A percentile compares a stretch with the other conserved stretches of the same genome.
Conservation (phyloP, 1,140 invertebrate genomes). For the Mactra quadrangularis region DNA sequence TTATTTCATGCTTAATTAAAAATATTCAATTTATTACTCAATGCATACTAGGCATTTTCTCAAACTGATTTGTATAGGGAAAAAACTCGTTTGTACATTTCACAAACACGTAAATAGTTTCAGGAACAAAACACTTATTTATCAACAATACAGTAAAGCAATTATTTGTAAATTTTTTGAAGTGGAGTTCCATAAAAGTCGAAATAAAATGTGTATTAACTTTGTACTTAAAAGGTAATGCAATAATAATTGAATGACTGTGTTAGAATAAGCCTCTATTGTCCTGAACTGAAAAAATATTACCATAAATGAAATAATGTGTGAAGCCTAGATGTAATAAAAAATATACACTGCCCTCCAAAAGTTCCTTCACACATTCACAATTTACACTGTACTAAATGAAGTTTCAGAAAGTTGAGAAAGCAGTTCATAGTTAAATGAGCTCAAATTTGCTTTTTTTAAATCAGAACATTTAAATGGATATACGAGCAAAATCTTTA, state of each 20-base stretch:
- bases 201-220: constrained; percentile 51
- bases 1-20: too few species aligned
- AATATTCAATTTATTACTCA: too few species aligned
- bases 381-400: too few species aligned
- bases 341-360: too few species aligned
- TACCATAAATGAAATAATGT: constrained; percentile 60
- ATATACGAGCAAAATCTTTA: too few species aligned
- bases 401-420: too few species aligned
- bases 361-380: too few species aligned
- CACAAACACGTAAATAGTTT: constrained; percentile 11
- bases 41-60: too few species aligned
- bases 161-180: constrained; percentile 47
- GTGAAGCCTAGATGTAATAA: constrained; percentile 45
- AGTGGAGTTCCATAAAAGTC: constrained; percentile 55
- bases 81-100: constrained; percentile 5
- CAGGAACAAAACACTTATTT: constrained; percentile 35
- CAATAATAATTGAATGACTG: constrained; percentile 40
- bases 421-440: too few species aligned
- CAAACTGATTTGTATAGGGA: too few species aligned
- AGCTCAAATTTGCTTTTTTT: too few species aligned
- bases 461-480: too few species aligned
- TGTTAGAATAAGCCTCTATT: constrained; percentile 44
- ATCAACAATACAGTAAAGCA: constrained; percentile 2
- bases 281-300: constrained; percentile 30
- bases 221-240: constrained; percentile 59